phyloP scores from a whole-genome alignment of 1,140 invertebrate genomes.

The Plodia interpunctella region DNA sequence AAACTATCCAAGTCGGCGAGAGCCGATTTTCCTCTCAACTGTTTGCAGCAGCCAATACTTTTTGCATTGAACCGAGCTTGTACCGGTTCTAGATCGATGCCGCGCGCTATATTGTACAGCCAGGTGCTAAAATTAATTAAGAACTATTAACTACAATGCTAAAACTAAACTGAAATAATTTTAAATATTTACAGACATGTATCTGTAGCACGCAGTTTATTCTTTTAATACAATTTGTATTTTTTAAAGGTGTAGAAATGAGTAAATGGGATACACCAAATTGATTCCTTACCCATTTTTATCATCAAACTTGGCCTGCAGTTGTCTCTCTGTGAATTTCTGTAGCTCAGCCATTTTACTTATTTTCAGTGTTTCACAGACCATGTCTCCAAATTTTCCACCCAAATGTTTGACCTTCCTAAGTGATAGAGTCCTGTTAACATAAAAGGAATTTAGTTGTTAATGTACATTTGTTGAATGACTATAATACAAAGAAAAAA shows the following conservation, averaged over 20 bases:
- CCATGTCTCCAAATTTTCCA: conserved; percentile 90
- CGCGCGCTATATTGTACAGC: conserved; percentile 92
- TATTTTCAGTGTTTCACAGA: conserved; percentile 85
- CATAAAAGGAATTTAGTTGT: neutral
- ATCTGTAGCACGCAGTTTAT: no score
- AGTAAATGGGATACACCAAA: no score
- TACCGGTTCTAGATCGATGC: conserved; percentile 93
- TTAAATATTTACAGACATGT: conserved; percentile 3
- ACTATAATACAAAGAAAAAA: neutral
- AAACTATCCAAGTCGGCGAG: conserved; percentile 85
- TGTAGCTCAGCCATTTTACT: conserved; percentile 88
- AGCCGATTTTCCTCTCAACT: conserved; percentile 90
- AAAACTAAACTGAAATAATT: no score
- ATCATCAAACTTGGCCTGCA: conserved; percentile 86
- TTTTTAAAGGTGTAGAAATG: no score
- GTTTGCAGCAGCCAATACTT: conserved; percentile 97
- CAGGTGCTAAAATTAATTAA: conserved; percentile 81
- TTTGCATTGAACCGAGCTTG: conserved; percentile 89
- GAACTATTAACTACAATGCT: no score
- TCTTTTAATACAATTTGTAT: no score
- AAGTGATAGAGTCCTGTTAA: conserved; percentile 80
- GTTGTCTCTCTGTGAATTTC: conserved; percentile 81
- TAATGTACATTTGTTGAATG: neutral
- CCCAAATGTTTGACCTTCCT: conserved; percentile 91
- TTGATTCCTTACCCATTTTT: conserved; percentile 86